Evolutionary conservation across 2,888 invertebrate species (phyloP).

Genomic region (Apamea monoglypha): DNA sequence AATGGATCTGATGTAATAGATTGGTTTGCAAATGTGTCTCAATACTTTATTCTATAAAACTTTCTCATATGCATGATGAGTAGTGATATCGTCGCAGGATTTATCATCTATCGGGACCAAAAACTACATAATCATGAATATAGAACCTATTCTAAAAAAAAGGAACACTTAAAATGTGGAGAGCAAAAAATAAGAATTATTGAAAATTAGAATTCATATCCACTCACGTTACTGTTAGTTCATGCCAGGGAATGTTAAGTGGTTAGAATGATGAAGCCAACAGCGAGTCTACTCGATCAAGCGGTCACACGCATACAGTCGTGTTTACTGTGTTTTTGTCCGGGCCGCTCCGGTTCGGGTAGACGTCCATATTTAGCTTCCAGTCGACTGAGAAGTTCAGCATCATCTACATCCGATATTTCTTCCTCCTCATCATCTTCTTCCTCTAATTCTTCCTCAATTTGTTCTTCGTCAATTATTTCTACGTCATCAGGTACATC

Average conservation of each 20-base stretch:
- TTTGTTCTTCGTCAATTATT: constrained; percentile 86
- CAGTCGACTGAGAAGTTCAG: constrained; percentile 92
- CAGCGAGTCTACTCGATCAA: constrained; percentile 68
- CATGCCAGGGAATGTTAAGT: constrained; percentile 80
- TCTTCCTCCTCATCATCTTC: constrained; percentile 88
- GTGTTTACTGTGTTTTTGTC: constrained; percentile 87
- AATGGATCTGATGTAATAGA: background rate
- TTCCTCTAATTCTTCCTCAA: constrained; percentile 87
- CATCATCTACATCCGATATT: constrained; percentile 92
- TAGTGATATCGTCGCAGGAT: background rate
- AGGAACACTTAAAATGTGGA: constrained; percentile 17
- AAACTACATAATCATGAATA: constrained; percentile 8
- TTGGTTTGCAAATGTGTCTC: constrained; percentile 1
- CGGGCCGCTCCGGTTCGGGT: constrained; percentile 88
- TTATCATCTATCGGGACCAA: constrained; percentile 3
- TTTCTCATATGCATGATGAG: background rate
- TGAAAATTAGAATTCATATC: constrained; percentile 61
- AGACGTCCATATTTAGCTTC: constrained; percentile 94
- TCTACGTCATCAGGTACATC: constrained; percentile 86
- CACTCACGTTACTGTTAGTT: constrained; percentile 86
- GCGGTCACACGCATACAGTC: constrained; percentile 68
- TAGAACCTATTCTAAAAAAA: constrained; percentile 27
- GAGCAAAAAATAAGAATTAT: constrained; percentile 40
- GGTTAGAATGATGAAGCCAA: constrained; percentile 78
- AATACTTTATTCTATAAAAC: background rate